Percentiles rank a stretch among this genome's conserved stretches.
Evolutionary conservation across 2,113 vertebrate genomes (phyloP).

Genomic region (Sinocyclocheilus anophthalmus): DNA sequence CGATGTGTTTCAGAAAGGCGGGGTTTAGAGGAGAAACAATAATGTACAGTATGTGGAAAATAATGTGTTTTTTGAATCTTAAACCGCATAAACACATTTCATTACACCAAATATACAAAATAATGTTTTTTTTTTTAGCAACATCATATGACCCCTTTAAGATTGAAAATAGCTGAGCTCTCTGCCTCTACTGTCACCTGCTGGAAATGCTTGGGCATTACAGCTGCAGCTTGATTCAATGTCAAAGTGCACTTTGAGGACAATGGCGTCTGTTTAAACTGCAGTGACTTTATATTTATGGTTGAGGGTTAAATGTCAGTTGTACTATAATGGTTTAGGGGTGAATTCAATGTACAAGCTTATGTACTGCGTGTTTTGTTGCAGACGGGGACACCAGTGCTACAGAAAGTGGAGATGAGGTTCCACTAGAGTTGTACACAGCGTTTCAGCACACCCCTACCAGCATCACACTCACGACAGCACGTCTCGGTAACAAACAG

Average conservation of each 20-base stretch:
- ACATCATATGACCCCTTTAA: too few relatives aligned
- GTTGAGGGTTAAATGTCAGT: background rate
- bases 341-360: background rate
- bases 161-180: background rate
- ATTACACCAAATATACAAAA: too few relatives aligned
- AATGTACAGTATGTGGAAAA: too few relatives aligned
- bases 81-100: too few relatives aligned
- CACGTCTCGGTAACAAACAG: constrained; percentile 89
- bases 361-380: constrained; percentile 34
- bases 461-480: constrained; percentile 89
- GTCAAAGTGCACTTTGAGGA: constrained; percentile 30
- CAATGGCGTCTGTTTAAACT: background rate
- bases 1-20: too few relatives aligned
- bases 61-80: too few relatives aligned
- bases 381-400: constrained; percentile 98
- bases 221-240: background rate
- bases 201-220: constrained; percentile 59
- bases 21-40: too few relatives aligned
- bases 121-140: too few relatives aligned
- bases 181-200: constrained; percentile 66
- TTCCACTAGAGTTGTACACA: constrained; percentile 95
- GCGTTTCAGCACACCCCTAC: constrained; percentile 95
- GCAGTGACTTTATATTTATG: background rate
- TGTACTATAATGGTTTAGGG: background rate
- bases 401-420: constrained; percentile 98